Base-by-base conservation (phyloP, 2,797 vertebrate genomes). In the Acipenser ruthenus region DNA sequence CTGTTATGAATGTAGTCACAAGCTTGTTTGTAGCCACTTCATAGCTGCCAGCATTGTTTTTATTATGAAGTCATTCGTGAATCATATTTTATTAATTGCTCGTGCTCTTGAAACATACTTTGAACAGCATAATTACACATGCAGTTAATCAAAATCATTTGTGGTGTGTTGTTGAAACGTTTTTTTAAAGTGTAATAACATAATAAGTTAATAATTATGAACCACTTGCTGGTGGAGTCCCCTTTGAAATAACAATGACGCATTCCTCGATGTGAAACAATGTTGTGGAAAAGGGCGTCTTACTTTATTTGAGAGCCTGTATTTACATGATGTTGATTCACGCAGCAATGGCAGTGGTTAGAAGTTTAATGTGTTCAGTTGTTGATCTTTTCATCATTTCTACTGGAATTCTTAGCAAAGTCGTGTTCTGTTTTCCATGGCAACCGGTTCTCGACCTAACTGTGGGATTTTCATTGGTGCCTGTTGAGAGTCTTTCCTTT, bases 11-110 rank as follows among this genome's bases (percentile, higher is more conserved):
- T 37, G 23, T 12, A 58, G 55, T 13, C 12, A 13, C 11, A 58
- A 58, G 7, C 12, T n/a, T n/a, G 11, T 10, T 62, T 62, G 15
- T 4, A 62, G 60, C 60, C 60, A 23, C 60, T 37, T 62, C 60
- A 62, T 7, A 37, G 60, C 18, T 47, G 6, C 10, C 7, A 6
- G 18, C 23, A 62, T 62, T 62, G 18, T 62, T 23, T 62, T n/a
- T 12, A 6, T 37, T 8, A 47, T 62, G 60, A 62, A 18, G 18
- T 62, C 60, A 62, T 62, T 62, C 18, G 9, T 62, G 60, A 62
- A 15, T 62, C 13, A 12, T 9, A 62, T 37, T 9, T 10, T 37
- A 18, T 62, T 6, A 18, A 10, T n/a, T 62, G 47, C 60, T 62
- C 18, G 23, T 62, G 12, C 47, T 9, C 52, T n/a, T 55, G 52